A percentile compares a stretch with the other conserved stretches of the same genome.
Evolutionary conservation across 2,888 invertebrate species (phyloP).

Genomic region (Drosophila emarginata): DNA sequence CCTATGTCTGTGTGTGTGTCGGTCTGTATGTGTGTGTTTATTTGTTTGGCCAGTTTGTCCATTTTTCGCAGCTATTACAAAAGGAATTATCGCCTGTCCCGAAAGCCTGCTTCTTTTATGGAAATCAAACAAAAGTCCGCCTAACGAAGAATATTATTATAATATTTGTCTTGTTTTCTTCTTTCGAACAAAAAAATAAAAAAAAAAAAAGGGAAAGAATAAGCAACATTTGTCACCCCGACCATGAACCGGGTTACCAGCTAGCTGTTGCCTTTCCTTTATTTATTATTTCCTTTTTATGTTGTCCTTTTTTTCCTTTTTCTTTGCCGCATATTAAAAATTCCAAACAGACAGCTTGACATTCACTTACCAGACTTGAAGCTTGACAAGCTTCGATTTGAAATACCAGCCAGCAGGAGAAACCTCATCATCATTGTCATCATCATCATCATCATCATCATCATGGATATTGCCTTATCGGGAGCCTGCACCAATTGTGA

Average conservation of each 20-base stretch:
- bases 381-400: constrained; percentile 6
- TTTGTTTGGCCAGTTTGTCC: constrained; percentile 42
- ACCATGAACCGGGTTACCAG: constrained; percentile 3
- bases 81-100: constrained; percentile 67
- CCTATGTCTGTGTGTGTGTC: background rate
- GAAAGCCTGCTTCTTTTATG: constrained; percentile 28
- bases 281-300: constrained; percentile 14
- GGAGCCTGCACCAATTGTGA: background rate
- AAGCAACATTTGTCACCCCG: constrained; percentile 23
- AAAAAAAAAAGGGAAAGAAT: constrained; percentile 12
- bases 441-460: background rate
- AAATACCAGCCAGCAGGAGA: constrained; percentile 2
- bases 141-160: constrained; percentile 45
- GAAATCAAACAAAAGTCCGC: constrained; percentile 69
- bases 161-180: constrained; percentile 40
- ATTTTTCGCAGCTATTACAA: constrained; percentile 71
- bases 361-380: constrained; percentile 7
- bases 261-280: constrained; percentile 1
- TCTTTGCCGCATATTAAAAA: constrained; percentile 10
- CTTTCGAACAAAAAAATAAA: constrained; percentile 15
- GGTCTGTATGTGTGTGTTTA: constrained; percentile 9
- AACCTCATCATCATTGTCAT: background rate
- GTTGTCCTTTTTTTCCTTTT: constrained; percentile 6
- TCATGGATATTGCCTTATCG: background rate
- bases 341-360: constrained; percentile 6